Conservation (phyloP, 1,140 invertebrate genomes). For the Lucilia sericata region DNA sequence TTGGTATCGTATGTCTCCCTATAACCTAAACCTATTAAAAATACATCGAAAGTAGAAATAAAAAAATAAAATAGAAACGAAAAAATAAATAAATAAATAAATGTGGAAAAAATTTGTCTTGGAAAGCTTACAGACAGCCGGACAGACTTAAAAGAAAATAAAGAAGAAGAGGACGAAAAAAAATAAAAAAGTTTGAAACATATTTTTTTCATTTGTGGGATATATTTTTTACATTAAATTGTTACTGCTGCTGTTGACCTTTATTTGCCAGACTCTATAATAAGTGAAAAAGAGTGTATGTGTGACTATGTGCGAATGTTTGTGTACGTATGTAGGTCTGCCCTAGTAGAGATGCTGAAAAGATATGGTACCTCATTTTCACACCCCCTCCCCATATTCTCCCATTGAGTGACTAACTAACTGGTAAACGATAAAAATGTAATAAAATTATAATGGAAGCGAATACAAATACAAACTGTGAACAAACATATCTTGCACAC, state of each 20-base stretch:
- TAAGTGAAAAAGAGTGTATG: slow-evolving; percentile 23
- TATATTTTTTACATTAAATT: slow-evolving; percentile 55
- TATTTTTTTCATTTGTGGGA: slow-evolving; percentile 44
- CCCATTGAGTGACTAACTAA: background rate
- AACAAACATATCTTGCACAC: background rate
- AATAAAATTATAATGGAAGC: slow-evolving; percentile 42
- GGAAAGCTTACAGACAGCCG: slow-evolving; percentile 21
- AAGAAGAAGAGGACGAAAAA: background rate
- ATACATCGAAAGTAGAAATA: slow-evolving; percentile 30
- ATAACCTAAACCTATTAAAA: slow-evolving; percentile 43
- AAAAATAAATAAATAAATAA: slow-evolving; percentile 30
- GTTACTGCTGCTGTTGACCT: slow-evolving; percentile 67
- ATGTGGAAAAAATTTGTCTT: slow-evolving; percentile 36
- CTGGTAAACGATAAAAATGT: slow-evolving; percentile 45
- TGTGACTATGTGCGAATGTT: background rate
- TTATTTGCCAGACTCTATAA: slow-evolving; percentile 57
- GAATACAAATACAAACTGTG: slow-evolving; percentile 14
- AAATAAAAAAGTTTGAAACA: slow-evolving; percentile 28
- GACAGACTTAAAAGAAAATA: slow-evolving; percentile 27
- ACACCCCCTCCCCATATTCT: background rate
- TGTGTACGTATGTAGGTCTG: background rate
- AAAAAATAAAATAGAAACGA: slow-evolving; percentile 26
- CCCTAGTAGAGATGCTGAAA: background rate
- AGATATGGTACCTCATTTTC: background rate
- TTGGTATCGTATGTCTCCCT: slow-evolving; percentile 40